Evolutionary conservation across 2,888 invertebrate species (phyloP), one percentile per base, ranked within the genome.

Genomic region (Apodemia hepburni): DNA sequence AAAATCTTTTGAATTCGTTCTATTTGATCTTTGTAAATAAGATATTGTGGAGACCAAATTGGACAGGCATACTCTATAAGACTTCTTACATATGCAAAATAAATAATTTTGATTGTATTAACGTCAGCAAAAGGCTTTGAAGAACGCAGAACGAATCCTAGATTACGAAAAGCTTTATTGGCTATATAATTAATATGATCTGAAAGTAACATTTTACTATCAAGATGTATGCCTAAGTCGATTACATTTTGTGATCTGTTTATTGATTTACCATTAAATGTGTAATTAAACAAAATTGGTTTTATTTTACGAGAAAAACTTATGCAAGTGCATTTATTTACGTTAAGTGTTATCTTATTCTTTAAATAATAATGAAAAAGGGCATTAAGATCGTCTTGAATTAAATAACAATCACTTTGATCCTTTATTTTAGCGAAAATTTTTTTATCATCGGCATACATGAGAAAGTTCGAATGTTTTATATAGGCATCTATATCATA

Each of bases 381-480:
- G n/a, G n/a, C n/a, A n/a, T n/a, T n/a, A n/a, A n/a, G n/a, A n/a
- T n/a, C 33, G n/a, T 35, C 15, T 3, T 35, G 59, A 18, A 59
- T 29, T 59, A 35, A 15, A 15, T 15, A n/a, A 4, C 35, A 15
- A 6, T 59, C 38, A 7, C 15, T 15, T 27, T 3, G n/a, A 61
- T 15, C 45, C 38, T 58, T 61, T 6, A 12, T n/a, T 59, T 49
- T 60, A 38, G 9, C 15, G n/a, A 22, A 61, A 15, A 65, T 54
- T 38, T 67, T 65, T 58, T 59, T 62, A 33, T 65, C 65, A 59
- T 65, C 65, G 18, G 65, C 67, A 45, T 64, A 65, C 47, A 67
- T 9, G 1, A 65, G 18, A 33, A 38, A 33, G 0, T 45, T 7
- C 1, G 64, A 47, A n/a, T 64, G 11, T 7, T 45, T 17, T 4